These are phyloP conservation scores for Antheraea mylitta DNA, from an alignment of 1,140 invertebrate species.

Conservation along the genomic window DNA sequence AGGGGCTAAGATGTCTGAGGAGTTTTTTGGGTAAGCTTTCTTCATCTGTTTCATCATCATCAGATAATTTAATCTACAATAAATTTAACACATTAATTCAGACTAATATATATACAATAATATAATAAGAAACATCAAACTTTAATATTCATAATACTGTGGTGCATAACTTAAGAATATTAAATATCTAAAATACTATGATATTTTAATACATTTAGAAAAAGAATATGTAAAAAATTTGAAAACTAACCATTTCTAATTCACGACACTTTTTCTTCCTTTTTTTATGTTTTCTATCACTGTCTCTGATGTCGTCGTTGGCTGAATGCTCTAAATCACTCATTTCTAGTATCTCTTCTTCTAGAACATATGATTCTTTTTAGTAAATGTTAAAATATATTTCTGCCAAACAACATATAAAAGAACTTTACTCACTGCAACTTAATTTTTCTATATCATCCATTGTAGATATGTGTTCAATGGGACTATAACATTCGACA, in stretches of 20 bases:
- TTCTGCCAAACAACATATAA: constrained; percentile 3
- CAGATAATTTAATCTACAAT: constrained; percentile 65
- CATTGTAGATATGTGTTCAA: constrained; percentile 27
- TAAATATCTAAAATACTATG: not conserved
- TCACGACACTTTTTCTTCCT: constrained; percentile 65
- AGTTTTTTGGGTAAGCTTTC: constrained; percentile 57
- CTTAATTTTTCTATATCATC: constrained; percentile 65
- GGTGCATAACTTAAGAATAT: no score
- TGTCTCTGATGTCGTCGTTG: constrained; percentile 59
- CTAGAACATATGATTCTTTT: constrained; percentile 38
- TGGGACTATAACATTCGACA: not conserved
- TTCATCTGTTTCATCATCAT: constrained; percentile 72
- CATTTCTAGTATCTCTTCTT: constrained; percentile 56
- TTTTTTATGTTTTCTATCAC: constrained; percentile 47
- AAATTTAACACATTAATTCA: not conserved
- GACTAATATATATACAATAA: not conserved
- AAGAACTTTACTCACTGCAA: constrained; percentile 55
- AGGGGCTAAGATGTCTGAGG: constrained; percentile 57
- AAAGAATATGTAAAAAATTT: not conserved
- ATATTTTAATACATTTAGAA: not conserved
- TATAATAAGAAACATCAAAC: no score
- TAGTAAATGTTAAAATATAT: constrained; percentile 13
- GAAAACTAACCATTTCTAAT: constrained; percentile 60
- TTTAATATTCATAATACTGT: no score
- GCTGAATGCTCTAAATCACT: constrained; percentile 66